phyloP scores from a whole-genome alignment of 2,888 invertebrate genomes.

The Boloria selene region DNA sequence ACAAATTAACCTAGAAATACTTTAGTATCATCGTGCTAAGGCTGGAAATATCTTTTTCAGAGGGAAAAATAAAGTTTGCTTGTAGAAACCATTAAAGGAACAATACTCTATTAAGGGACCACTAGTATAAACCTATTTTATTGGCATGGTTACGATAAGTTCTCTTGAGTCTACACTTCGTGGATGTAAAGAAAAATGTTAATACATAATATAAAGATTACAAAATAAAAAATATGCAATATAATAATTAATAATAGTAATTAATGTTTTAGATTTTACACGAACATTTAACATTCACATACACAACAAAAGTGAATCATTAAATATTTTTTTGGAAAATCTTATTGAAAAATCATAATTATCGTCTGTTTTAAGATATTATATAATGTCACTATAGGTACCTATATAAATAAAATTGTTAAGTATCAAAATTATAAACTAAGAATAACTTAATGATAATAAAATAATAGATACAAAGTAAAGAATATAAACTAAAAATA shows the following conservation, averaged over 20 bases:
- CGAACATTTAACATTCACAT: no score
- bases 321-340: no score
- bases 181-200: neutral
- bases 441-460: neutral
- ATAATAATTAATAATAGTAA: no score
- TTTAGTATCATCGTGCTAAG: conserved; percentile 3
- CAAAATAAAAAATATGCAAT: no score
- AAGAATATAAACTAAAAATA: neutral
- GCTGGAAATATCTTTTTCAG: conserved; percentile 9
- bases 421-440: no score
- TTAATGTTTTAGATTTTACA: no score
- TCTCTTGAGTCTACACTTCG: conserved; percentile 3
- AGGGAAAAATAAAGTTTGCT: conserved; percentile 8
- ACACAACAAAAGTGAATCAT: no score
- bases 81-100: conserved; percentile 17
- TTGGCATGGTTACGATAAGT: conserved; percentile 9
- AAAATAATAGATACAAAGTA: neutral
- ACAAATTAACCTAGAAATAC: neutral
- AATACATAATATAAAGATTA: neutral
- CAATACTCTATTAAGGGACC: conserved; percentile 28
- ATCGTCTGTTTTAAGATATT: no score
- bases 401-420: no score
- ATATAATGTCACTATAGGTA: no score
- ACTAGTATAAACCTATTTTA: conserved; percentile 24
- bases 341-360: no score